Base-by-base conservation (phyloP, 2,888 invertebrate species). In the Dascillus cervinus region DNA sequence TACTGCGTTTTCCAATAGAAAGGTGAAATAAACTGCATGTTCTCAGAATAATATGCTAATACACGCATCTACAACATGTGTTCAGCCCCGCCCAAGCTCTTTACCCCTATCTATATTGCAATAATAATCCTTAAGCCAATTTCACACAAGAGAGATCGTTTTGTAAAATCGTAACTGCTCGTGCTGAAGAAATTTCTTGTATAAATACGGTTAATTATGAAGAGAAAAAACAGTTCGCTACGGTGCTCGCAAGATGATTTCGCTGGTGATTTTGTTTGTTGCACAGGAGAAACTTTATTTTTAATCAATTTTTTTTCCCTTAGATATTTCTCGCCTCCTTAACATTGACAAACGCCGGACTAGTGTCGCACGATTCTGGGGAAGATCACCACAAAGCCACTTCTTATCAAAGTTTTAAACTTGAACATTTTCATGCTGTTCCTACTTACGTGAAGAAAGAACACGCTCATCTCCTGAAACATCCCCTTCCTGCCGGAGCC, bases 381-480 rank as follows among this genome's bases (percentile, higher is more conserved):
- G 22, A 25, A 5, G 72, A 77, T 42, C 75, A 77, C 46, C 75
- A 77, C 44, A 76, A 77, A 50, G 77, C 79, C 14, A 79, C 78
- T 43, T 79, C 79, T 22, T 79, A 79, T 52, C 79, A 80, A 59
- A 77, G 75, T 34, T 73, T 80, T 44, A 77, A 79, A 49, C 74
- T 79, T 44, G 78, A 79, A 55, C 79, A 79, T 53, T 79, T 73
- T 65, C 79, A 79, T 50, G 72, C 79, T 1, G 79, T 80, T 1
- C 79, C 79, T 1, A 77, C 79, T 0, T 79, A 77, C 60, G 69
- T 78, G 3, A 79, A 79, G 64, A 77, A 79, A 49, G 78, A 79
- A 50, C 73, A 78, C 60, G 71, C 71, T 47, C 75, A 79, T 55
- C 62, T 77, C 36, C 54, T 79, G 3, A 71, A 79, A 48, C 75